These are phyloP conservation scores for Bubo bubo DNA, from an alignment of 2,113 vertebrate species.

Conservation along the genomic window DNA sequence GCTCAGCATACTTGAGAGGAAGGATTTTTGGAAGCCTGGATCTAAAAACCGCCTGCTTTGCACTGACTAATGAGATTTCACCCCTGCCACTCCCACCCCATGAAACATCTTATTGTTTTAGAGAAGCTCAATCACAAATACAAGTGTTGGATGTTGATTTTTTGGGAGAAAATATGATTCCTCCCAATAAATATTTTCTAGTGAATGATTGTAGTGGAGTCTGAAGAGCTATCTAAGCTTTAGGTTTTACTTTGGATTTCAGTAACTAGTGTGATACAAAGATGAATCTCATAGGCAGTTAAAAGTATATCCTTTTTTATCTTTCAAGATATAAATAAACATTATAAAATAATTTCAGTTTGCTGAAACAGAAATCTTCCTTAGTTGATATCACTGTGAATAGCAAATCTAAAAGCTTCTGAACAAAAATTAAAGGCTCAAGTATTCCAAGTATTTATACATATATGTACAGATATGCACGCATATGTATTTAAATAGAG, in stretches of 20 bases:
- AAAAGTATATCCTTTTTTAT: neutral
- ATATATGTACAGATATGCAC: neutral
- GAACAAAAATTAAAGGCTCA: neutral
- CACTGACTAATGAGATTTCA: neutral
- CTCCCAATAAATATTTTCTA: neutral
- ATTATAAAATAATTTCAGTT: neutral
- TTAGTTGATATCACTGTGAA: neutral
- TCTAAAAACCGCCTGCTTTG: neutral
- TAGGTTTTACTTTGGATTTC: neutral
- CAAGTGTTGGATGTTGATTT: neutral
- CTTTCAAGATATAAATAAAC: neutral
- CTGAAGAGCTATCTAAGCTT: neutral
- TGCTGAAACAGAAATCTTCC: neutral
- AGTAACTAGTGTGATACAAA: neutral
- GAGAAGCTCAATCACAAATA: neutral
- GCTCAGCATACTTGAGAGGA: neutral
- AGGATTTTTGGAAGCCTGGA: neutral
- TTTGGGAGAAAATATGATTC: neutral
- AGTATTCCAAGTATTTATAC: neutral
- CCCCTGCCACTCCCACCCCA: accelerated
- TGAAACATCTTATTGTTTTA: neutral
- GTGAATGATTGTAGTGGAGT: neutral
- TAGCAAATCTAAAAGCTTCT: neutral
- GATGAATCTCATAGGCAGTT: neutral
- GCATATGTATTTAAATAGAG: neutral